phyloP scores from a whole-genome alignment of 2,113 vertebrate species.

The Apistogramma diplotaenia region DNA sequence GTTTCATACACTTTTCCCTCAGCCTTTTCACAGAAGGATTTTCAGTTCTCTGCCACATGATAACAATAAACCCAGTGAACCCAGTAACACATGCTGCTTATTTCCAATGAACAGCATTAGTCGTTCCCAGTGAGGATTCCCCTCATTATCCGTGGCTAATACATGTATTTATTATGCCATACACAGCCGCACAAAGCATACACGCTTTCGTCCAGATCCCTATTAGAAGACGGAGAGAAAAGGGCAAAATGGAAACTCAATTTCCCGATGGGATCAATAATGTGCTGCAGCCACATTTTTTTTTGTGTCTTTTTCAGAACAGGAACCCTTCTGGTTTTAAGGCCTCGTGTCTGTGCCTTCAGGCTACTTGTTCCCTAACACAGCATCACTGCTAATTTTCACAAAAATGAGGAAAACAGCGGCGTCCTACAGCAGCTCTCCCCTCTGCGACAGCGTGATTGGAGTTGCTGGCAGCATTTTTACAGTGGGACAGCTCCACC shows the following conservation, averaged over 20 bases:
- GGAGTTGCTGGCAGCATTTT: slow-evolving; percentile 52
- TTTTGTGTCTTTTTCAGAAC: slow-evolving; percentile 6
- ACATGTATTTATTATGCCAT: neutral
- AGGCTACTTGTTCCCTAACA: slow-evolving; percentile 9
- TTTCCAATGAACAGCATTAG: neutral
- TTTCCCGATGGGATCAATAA: neutral
- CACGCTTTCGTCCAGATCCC: neutral
- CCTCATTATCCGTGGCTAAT: slow-evolving; percentile 33
- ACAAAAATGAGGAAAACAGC: slow-evolving; percentile 33
- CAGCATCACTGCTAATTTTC: slow-evolving; percentile 15
- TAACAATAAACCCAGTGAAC: slow-evolving; percentile 18
- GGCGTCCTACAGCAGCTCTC: slow-evolving; percentile 36
- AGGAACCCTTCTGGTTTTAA: slow-evolving; percentile 43
- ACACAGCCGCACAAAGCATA: neutral
- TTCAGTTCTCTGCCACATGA: neutral
- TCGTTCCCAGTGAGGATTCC: slow-evolving; percentile 2
- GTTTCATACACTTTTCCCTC: neutral
- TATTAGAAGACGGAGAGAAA: neutral
- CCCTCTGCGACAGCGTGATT: slow-evolving; percentile 47
- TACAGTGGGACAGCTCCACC: slow-evolving; percentile 63
- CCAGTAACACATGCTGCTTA: neutral
- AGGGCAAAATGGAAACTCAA: neutral
- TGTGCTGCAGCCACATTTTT: slow-evolving; percentile 6
- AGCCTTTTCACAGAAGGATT: neutral
- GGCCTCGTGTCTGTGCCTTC: slow-evolving; percentile 32